Conservation (phyloP, 2,797 vertebrate genomes). For the Pseudochirops cupreus region DNA sequence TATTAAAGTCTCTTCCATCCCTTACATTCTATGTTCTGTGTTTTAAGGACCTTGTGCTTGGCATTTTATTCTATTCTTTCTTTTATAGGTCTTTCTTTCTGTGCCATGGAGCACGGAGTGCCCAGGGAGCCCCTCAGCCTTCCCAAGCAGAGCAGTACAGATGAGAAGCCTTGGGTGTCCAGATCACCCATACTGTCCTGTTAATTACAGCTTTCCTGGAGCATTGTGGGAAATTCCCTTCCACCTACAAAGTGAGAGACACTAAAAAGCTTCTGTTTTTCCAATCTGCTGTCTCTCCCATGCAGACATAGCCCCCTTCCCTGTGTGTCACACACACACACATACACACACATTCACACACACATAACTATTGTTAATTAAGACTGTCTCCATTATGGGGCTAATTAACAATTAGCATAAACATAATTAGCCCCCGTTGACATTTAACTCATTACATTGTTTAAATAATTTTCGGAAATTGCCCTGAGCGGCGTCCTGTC, state of each 20-base stretch:
- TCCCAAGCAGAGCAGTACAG: neutral
- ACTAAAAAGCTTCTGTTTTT: slow-evolving; percentile 85
- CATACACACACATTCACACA: slow-evolving; percentile 46
- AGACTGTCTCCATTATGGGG: slow-evolving; percentile 94
- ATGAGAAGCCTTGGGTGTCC: neutral
- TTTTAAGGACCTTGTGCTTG: neutral
- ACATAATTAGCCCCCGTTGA: slow-evolving; percentile 98
- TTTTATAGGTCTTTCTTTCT: neutral
- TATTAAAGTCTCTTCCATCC: neutral
- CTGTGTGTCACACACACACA: slow-evolving; percentile 34
- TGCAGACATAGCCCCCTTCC: neutral
- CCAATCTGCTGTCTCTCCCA: slow-evolving; percentile 78
- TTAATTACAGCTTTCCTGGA: slow-evolving; percentile 73
- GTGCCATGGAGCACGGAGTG: neutral
- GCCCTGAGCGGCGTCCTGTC: slow-evolving; percentile 94
- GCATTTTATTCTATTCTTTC: neutral
- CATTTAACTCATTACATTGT: slow-evolving; percentile 97
- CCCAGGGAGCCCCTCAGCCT: neutral
- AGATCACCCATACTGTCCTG: slow-evolving; percentile 35
- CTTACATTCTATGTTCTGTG: neutral
- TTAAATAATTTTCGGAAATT: slow-evolving; percentile 98
- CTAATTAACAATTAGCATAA: slow-evolving; percentile 99
- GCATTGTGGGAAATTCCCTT: slow-evolving; percentile 61
- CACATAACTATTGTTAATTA: slow-evolving; percentile 96
- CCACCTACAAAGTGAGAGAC: slow-evolving; percentile 84